A percentile compares a stretch with the other conserved stretches of the same genome.
phyloP scores from a whole-genome alignment of 2,888 invertebrate species.

The Hyposoter dolosus region DNA sequence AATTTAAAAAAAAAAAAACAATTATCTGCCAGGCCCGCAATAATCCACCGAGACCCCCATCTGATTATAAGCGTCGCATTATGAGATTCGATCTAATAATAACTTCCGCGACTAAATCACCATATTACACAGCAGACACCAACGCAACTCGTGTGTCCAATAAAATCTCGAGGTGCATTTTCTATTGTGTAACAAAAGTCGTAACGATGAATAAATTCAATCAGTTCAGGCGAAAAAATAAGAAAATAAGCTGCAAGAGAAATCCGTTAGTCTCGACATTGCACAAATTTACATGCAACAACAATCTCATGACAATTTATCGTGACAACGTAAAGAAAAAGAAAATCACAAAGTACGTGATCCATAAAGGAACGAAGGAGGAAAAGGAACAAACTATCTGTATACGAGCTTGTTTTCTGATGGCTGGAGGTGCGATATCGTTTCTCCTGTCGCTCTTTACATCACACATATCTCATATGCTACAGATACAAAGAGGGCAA shows the following conservation, averaged over 20 bases:
- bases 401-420: conserved; percentile 9
- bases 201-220: conserved; percentile 27
- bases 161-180: conserved; percentile 5
- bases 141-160: not conserved
- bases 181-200: conserved; percentile 34
- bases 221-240: not conserved
- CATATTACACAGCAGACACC: not conserved
- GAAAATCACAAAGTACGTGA: conserved; percentile 17
- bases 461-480: not conserved
- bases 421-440: conserved; percentile 22
- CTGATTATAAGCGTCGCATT: not conserved
- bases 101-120: conserved; percentile 1
- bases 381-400: conserved; percentile 2
- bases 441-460: conserved; percentile 14
- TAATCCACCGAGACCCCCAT: not conserved
- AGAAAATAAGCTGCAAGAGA: conserved; percentile 18
- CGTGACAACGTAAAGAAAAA: conserved; percentile 5
- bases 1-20: not conserved
- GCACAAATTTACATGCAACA: conserved; percentile 8
- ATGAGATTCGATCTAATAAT: not conserved
- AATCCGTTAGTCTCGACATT: conserved; percentile 38
- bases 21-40: not conserved
- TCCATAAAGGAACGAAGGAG: not conserved
- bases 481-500: not conserved
- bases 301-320: conserved; percentile 42